Evolutionary conservation across 2,797 vertebrate species (phyloP).

Genomic region (Chaetodon trifasciatus): DNA sequence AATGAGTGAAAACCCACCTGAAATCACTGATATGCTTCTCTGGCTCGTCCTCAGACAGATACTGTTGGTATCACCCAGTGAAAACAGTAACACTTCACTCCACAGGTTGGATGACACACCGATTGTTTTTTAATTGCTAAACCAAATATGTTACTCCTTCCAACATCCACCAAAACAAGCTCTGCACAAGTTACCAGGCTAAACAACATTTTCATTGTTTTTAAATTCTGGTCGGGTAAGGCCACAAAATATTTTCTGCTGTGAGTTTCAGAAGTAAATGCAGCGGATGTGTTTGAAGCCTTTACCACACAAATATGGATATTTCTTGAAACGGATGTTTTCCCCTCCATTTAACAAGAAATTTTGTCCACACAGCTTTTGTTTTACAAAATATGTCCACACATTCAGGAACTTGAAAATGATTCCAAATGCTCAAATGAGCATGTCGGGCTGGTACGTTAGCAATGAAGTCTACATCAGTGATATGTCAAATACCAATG

Average conservation of each 20-base stretch:
- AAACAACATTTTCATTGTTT: constrained; percentile 18
- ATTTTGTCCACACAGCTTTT: no score
- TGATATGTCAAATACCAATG: no score
- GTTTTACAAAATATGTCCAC: no score
- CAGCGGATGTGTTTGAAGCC: constrained; percentile 11
- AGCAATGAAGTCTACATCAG: no score
- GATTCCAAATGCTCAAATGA: no score
- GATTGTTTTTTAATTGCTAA: background rate
- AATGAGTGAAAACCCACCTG: background rate
- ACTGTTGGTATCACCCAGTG: background rate
- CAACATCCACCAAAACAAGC: background rate
- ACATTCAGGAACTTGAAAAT: no score
- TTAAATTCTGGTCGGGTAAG: constrained; percentile 19
- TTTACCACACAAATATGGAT: no score
- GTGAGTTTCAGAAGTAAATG: constrained; percentile 29
- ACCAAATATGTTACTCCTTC: background rate
- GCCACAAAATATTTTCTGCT: constrained; percentile 11
- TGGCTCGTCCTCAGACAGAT: background rate
- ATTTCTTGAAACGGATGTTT: no score
- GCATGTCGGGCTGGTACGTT: no score
- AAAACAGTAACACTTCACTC: constrained; percentile 1
- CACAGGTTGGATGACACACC: no score
- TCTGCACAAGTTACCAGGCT: background rate
- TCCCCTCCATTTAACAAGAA: no score
- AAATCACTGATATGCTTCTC: background rate